Evolutionary conservation across 2,113 vertebrate species (phyloP).

Genomic region (Alethe castanea): DNA sequence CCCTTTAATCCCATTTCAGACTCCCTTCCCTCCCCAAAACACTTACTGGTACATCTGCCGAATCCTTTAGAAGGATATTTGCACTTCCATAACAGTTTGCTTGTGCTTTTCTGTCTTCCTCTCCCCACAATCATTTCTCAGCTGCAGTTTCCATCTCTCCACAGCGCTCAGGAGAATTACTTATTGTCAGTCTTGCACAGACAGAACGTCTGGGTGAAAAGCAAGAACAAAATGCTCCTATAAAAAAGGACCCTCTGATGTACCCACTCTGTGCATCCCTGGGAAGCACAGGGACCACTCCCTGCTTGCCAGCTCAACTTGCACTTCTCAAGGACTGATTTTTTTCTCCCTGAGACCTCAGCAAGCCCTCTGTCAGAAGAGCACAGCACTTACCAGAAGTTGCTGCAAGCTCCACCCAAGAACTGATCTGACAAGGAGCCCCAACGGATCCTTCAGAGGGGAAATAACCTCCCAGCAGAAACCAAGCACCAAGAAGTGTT

Average conservation of each 20-base stretch:
- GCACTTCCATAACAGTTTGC: background rate
- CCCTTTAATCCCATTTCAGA: background rate
- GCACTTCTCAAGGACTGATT: background rate
- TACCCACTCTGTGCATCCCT: background rate
- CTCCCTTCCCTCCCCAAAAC: background rate
- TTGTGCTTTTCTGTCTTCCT: conserved; percentile 28
- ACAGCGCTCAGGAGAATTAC: background rate
- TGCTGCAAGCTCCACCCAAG: conserved; percentile 56
- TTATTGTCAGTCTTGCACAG: background rate
- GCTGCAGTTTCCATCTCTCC: conserved; percentile 36
- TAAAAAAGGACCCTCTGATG: background rate
- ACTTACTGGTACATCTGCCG: background rate
- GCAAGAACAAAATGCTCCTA: background rate
- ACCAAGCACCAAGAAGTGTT: background rate
- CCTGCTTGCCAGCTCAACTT: background rate
- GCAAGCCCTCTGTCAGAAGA: background rate
- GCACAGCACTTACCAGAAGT: conserved; percentile 34
- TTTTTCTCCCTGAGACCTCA: background rate
- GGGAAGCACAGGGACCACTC: background rate
- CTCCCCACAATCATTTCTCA: conserved; percentile 19
- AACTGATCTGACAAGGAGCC: background rate
- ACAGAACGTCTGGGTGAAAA: conserved; percentile 11
- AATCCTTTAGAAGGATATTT: conserved; percentile 2
- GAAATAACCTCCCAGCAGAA: background rate
- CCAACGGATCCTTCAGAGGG: background rate